Conservation (phyloP, 2,797 vertebrate genomes). For the Hemibagrus guttatus region DNA sequence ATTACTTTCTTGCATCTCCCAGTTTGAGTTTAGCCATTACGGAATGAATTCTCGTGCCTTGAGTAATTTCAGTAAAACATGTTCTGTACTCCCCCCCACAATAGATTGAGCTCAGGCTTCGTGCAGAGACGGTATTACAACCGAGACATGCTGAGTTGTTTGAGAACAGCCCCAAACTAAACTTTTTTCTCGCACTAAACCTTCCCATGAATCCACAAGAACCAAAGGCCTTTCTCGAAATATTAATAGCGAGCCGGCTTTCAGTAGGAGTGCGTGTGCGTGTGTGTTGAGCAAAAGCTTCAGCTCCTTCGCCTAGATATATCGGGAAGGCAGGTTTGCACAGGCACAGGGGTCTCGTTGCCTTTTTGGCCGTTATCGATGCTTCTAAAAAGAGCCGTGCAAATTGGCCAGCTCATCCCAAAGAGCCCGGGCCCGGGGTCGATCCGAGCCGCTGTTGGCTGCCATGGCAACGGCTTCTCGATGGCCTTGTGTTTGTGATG, state of each 20-base stretch:
- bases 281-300: background rate
- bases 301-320: background rate
- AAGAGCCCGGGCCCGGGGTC: constrained; percentile 53
- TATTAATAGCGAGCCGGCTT: constrained; percentile 16
- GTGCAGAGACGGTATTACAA: background rate
- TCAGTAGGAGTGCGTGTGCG: background rate
- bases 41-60: background rate
- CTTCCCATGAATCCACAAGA: constrained; percentile 9
- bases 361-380: constrained; percentile 53
- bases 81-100: background rate
- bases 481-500: constrained; percentile 47
- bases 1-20: background rate
- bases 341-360: constrained; percentile 49
- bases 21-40: background rate
- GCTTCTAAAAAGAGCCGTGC: constrained; percentile 55
- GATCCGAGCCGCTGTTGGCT: constrained; percentile 49
- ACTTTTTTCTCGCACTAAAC: background rate
- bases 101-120: background rate
- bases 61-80: background rate
- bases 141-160: constrained; percentile 20
- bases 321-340: constrained; percentile 26
- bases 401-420: constrained; percentile 57
- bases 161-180: constrained; percentile 18
- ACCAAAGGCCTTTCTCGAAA: constrained; percentile 23
- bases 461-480: constrained; percentile 57